Conservation (phyloP, 2,797 vertebrate genomes). For the Enteromius viviparus region DNA sequence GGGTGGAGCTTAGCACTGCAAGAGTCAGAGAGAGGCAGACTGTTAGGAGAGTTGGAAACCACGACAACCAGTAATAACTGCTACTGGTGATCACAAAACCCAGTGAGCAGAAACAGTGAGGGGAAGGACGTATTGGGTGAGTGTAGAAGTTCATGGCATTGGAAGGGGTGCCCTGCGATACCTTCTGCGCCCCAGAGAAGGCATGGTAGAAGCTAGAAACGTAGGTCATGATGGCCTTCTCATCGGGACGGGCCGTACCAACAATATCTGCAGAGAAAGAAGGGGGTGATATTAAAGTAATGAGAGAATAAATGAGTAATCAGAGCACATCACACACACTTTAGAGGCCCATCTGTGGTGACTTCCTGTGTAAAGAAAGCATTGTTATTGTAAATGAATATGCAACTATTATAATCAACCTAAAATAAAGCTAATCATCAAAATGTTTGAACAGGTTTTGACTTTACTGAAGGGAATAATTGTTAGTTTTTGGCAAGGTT, state of each 20-base stretch:
- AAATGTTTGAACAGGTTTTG: neutral
- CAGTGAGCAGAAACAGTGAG: slow-evolving; percentile 32
- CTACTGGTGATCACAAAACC: slow-evolving; percentile 34
- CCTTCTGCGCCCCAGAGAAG: slow-evolving; percentile 99
- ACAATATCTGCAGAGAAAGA: slow-evolving; percentile 93
- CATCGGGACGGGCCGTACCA: slow-evolving; percentile 97
- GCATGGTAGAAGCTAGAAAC: slow-evolving; percentile 99
- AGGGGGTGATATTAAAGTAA: slow-evolving; percentile 53
- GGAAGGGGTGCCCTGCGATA: slow-evolving; percentile 79
- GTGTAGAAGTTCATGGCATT: slow-evolving; percentile 18
- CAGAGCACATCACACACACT: slow-evolving; percentile 16
- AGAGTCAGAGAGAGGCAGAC: slow-evolving; percentile 72
- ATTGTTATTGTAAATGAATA: slow-evolving; percentile 13
- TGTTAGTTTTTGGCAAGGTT: neutral
- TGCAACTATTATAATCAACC: neutral
- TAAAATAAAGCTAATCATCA: neutral
- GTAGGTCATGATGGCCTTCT: slow-evolving; percentile 99
- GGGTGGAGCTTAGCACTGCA: slow-evolving; percentile 76
- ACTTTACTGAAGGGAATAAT: neutral
- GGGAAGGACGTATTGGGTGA: slow-evolving; percentile 57
- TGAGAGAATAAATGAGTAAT: slow-evolving; percentile 17
- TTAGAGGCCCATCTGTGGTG: slow-evolving; percentile 20
- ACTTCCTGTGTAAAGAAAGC: slow-evolving; percentile 28
- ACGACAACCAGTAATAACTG: slow-evolving; percentile 45
- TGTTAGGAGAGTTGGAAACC: slow-evolving; percentile 71